Percentiles rank a stretch among this genome's conserved stretches.
Evolutionary conservation across 2,797 vertebrate species (phyloP).

Genomic region (Hybognathus amarus): DNA sequence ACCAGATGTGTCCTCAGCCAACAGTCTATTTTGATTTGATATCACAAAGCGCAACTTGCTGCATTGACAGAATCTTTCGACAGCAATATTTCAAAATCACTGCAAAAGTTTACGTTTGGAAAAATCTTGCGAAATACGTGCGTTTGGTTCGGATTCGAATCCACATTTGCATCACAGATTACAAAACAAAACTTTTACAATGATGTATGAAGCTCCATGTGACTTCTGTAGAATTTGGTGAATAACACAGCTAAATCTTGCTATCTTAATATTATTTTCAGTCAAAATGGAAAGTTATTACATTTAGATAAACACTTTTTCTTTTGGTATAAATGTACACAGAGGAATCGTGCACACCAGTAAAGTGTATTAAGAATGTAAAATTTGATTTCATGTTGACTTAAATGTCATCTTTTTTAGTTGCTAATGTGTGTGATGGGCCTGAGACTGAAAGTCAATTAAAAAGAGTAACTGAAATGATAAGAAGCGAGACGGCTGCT

Average conservation of each 20-base stretch:
- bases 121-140: background rate
- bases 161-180: background rate
- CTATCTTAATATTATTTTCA: background rate
- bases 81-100: background rate
- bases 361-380: background rate
- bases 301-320: background rate
- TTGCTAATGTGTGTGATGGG: background rate
- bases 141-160: background rate
- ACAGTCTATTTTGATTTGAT: background rate
- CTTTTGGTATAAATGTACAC: background rate
- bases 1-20: conserved; percentile 25
- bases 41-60: background rate
- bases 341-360: background rate
- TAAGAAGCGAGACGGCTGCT: conserved; percentile 77
- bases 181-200: background rate
- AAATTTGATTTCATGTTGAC: background rate
- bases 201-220: background rate
- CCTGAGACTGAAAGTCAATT: conserved; percentile 62
- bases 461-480: conserved; percentile 73
- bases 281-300: background rate
- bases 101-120: background rate
- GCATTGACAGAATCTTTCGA: background rate
- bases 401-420: background rate
- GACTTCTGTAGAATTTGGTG: background rate
- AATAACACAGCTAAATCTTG: background rate